Conservation (phyloP, 2,113 vertebrate genomes). For the Perognathus longimembris region DNA sequence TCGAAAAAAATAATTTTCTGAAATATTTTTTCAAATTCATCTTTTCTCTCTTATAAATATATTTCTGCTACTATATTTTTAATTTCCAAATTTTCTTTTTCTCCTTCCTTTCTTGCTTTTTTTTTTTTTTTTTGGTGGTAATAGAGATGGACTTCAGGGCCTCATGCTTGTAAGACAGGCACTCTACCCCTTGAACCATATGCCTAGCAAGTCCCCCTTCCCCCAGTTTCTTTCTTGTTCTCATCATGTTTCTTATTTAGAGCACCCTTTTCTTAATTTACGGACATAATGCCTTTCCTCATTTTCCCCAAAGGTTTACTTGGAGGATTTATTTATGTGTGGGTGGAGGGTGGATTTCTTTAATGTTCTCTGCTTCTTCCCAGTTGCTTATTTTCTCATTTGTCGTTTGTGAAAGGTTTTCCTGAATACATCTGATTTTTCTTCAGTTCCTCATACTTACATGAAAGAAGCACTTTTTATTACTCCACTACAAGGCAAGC, state of each 20-base stretch:
- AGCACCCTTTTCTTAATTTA: slow-evolving; percentile 26
- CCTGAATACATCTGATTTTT: slow-evolving; percentile 28
- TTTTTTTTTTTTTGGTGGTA: too few species aligned
- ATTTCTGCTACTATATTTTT: slow-evolving; percentile 4
- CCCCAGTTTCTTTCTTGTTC: slow-evolving; percentile 9
- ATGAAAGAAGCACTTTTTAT: background rate
- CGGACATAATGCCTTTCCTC: background rate
- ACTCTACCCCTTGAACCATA: too few species aligned
- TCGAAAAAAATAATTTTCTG: background rate
- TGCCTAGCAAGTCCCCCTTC: too few species aligned
- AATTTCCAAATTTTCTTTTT: background rate
- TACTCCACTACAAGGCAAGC: background rate
- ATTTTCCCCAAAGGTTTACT: slow-evolving; percentile 18
- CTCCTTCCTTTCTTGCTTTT: too few species aligned
- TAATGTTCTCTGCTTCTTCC: background rate
- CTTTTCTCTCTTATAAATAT: background rate
- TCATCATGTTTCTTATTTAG: slow-evolving; percentile 12
- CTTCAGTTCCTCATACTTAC: slow-evolving; percentile 6
- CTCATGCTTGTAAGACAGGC: too few species aligned
- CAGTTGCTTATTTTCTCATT: slow-evolving; percentile 21
- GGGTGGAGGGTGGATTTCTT: background rate
- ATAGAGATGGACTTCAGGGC: too few species aligned
- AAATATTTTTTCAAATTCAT: slow-evolving; percentile 35
- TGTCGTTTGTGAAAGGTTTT: slow-evolving; percentile 15
- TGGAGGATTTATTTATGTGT: background rate